Conservation (phyloP, 2,113 vertebrate species). For the Corydoras sp. region DNA sequence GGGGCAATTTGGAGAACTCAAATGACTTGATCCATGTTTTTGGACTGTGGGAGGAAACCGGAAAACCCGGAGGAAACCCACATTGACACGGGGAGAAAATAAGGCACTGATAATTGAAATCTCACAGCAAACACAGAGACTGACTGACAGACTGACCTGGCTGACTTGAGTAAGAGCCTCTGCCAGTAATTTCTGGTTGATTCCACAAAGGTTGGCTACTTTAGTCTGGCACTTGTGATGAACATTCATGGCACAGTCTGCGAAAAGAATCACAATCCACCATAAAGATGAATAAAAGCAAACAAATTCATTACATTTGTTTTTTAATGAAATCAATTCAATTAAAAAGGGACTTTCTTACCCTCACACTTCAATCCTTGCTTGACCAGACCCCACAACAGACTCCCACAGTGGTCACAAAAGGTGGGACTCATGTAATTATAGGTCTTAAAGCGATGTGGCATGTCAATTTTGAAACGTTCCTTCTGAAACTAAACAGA, state of each 20-base stretch:
- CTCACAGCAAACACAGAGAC: too few species aligned
- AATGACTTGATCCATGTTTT: too few species aligned
- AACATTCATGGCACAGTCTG: slow-evolving; percentile 92
- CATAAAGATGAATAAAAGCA: background rate
- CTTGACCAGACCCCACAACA: slow-evolving; percentile 91
- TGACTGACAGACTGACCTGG: slow-evolving; percentile 64
- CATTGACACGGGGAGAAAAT: too few species aligned
- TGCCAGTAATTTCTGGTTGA: slow-evolving; percentile 96
- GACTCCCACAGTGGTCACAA: slow-evolving; percentile 96
- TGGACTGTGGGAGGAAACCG: too few species aligned
- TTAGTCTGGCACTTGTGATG: slow-evolving; percentile 88
- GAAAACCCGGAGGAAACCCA: too few species aligned
- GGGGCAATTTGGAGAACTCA: too few species aligned
- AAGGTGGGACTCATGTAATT: slow-evolving; percentile 98
- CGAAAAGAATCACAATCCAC: background rate
- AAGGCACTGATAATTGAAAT: too few species aligned
- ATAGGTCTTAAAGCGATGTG: slow-evolving; percentile 86
- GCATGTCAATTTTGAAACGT: slow-evolving; percentile 98
- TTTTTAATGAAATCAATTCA: too few species aligned
- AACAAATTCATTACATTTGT: background rate
- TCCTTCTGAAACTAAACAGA: slow-evolving; percentile 90
- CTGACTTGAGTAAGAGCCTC: slow-evolving; percentile 87
- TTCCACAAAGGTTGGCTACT: slow-evolving; percentile 94
- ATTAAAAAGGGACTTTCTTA: slow-evolving; percentile 41
- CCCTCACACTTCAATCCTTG: slow-evolving; percentile 97